These are phyloP conservation scores for Ciconia nigra DNA, from an alignment of 2,797 vertebrate species.

Conservation along the genomic window DNA sequence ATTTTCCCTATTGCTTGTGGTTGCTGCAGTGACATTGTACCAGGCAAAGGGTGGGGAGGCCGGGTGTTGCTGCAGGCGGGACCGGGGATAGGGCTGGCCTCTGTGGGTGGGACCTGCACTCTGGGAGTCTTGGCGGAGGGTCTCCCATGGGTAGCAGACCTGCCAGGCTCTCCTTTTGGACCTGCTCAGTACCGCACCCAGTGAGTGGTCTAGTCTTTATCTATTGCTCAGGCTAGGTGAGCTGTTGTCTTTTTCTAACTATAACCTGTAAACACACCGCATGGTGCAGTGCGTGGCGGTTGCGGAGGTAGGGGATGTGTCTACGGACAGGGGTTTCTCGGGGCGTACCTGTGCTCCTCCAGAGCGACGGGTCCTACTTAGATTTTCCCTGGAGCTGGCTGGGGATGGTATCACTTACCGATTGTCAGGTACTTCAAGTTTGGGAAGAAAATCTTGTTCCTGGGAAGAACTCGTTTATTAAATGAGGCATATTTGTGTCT, in stretches of 20 bases:
- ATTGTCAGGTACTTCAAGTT: neutral
- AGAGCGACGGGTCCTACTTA: accelerated
- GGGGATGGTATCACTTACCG: neutral
- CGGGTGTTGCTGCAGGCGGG: accelerated
- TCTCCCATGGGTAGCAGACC: neutral
- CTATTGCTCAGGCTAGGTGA: accelerated
- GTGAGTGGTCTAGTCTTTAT: accelerated
- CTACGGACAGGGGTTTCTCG: accelerated
- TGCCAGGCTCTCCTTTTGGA: neutral
- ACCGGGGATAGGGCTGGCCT: neutral
- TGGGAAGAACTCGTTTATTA: neutral
- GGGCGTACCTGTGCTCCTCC: neutral
- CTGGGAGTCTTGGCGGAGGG: neutral
- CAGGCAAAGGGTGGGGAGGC: neutral
- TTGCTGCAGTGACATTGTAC: neutral
- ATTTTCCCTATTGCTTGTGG: neutral
- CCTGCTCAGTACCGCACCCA: accelerated
- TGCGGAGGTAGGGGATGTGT: neutral
- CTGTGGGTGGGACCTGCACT: neutral
- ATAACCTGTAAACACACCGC: accelerated
- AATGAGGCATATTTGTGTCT: neutral
- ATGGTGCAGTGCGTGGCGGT: accelerated
- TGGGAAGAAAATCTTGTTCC: slow-evolving; percentile 8
- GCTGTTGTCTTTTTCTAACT: neutral
- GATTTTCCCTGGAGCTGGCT: neutral